Evolutionary conservation across 35 echinoderm and acorn worm genomes (phyloP).

Genomic region (Ptychodera flava): DNA sequence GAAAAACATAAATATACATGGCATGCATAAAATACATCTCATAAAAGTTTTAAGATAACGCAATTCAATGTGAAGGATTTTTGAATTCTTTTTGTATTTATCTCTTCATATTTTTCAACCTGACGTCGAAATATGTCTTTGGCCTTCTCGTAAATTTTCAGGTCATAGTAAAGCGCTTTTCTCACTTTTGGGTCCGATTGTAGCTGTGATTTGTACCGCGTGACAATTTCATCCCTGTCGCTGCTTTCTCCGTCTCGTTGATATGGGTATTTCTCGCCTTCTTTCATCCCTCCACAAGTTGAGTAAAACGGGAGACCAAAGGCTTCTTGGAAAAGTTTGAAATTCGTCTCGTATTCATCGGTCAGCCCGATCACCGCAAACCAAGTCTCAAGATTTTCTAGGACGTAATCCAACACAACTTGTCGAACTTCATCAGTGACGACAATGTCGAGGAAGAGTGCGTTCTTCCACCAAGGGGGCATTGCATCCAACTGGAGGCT

Average conservation of each 20-base stretch:
- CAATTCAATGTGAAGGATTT: too few species aligned
- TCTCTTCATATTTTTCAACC: conserved; percentile 6
- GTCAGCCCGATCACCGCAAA: conserved; percentile 27
- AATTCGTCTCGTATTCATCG: conserved; percentile 23
- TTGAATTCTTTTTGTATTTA: too few species aligned
- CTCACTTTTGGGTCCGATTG: not conserved
- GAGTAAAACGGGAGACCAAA: conserved; percentile 8
- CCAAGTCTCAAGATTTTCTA: conserved; percentile 19
- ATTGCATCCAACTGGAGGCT: not conserved
- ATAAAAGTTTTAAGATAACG: too few species aligned
- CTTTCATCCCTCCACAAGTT: not conserved
- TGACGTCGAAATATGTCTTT: conserved; percentile 25
- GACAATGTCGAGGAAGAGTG: not conserved
- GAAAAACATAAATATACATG: too few species aligned
- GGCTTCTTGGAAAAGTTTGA: conserved; percentile 27
- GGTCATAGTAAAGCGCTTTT: conserved; percentile 14
- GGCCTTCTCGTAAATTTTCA: conserved; percentile 27
- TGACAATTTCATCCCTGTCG: conserved; percentile 3
- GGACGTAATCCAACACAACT: conserved; percentile 7
- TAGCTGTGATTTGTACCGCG: not conserved
- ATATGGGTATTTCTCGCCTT: not conserved
- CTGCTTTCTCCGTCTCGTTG: not conserved
- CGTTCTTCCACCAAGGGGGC: not conserved
- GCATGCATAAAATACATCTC: too few species aligned
- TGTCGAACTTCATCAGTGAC: not conserved